Percentiles rank a stretch among this genome's conserved stretches.
phyloP scores from a whole-genome alignment of 2,888 invertebrate species.

The Harmothoe impar region DNA sequence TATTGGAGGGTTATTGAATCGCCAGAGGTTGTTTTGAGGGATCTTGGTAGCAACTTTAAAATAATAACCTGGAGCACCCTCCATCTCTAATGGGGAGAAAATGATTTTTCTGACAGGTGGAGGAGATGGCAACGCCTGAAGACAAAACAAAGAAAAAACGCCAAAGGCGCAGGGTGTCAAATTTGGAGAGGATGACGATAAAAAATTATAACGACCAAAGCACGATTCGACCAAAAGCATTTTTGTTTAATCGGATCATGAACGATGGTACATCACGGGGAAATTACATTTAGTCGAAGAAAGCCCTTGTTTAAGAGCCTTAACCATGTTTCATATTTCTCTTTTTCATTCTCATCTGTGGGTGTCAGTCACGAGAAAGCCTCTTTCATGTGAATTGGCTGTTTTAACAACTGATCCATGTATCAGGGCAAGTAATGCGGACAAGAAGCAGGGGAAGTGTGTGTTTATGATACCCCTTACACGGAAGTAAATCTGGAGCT shows the following conservation, averaged over 20 bases:
- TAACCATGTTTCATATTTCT: not conserved
- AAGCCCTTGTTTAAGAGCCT: constrained; percentile 5
- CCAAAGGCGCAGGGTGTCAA: constrained; percentile 9
- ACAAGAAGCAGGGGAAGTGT: constrained; percentile 27
- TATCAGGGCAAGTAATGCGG: not conserved
- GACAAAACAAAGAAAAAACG: not conserved
- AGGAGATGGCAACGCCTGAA: not conserved
- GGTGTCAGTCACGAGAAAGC: not conserved
- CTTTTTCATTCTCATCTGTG: not conserved
- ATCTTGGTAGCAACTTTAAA: not conserved
- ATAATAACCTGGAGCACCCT: constrained; percentile 11
- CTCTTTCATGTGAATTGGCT: not conserved
- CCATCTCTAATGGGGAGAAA: constrained; percentile 2
- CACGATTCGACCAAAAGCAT: constrained; percentile 38
- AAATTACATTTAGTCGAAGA: constrained; percentile 28
- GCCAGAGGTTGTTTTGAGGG: constrained; percentile 9
- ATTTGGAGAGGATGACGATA: constrained; percentile 1
- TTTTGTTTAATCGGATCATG: constrained; percentile 47
- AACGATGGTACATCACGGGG: constrained; percentile 38
- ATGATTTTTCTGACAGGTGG: constrained; percentile 33
- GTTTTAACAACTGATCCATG: not conserved
- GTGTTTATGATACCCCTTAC: constrained; percentile 10
- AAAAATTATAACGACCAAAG: not conserved
- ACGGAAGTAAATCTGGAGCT: not conserved
- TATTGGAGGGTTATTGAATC: not conserved